Conservation (phyloP, 2,888 invertebrate genomes). For the Melanargia galathea region DNA sequence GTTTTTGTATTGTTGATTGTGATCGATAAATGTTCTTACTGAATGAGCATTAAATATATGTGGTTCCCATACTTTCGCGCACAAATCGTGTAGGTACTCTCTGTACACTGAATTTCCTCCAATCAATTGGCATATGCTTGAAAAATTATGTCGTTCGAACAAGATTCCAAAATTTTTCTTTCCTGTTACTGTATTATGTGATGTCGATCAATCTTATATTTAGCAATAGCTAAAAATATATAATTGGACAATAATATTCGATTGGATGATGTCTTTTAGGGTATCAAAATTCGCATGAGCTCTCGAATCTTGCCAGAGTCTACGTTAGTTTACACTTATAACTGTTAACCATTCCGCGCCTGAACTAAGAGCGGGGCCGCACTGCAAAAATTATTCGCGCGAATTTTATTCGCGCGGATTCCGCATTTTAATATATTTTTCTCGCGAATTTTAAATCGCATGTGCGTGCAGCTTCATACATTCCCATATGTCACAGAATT, state of each 20-base stretch:
- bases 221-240: constrained; percentile 26
- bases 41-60: constrained; percentile 28
- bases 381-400: too few relatives aligned
- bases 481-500: too few relatives aligned
- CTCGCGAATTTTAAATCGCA: too few relatives aligned
- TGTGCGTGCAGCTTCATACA: too few relatives aligned
- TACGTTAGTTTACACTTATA: constrained; percentile 36
- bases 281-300: constrained; percentile 43
- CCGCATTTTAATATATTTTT: too few relatives aligned
- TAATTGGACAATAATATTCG: constrained; percentile 6
- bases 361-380: too few relatives aligned
- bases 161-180: constrained; percentile 27
- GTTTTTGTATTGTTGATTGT: constrained; percentile 28
- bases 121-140: constrained; percentile 33
- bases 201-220: constrained; percentile 26
- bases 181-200: constrained; percentile 15
- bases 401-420: too few relatives aligned
- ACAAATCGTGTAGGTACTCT: constrained; percentile 22
- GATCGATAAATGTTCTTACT: constrained; percentile 24
- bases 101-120: constrained; percentile 28
- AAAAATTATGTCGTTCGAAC: constrained; percentile 23
- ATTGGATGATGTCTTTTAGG: constrained; percentile 32
- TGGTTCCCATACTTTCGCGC: constrained; percentile 29
- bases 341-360: too few relatives aligned
- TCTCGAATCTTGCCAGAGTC: constrained; percentile 37